These are phyloP conservation scores for Ectemnius lituratus DNA, from an alignment of 2,888 invertebrate genomes.

Conservation along the genomic window DNA sequence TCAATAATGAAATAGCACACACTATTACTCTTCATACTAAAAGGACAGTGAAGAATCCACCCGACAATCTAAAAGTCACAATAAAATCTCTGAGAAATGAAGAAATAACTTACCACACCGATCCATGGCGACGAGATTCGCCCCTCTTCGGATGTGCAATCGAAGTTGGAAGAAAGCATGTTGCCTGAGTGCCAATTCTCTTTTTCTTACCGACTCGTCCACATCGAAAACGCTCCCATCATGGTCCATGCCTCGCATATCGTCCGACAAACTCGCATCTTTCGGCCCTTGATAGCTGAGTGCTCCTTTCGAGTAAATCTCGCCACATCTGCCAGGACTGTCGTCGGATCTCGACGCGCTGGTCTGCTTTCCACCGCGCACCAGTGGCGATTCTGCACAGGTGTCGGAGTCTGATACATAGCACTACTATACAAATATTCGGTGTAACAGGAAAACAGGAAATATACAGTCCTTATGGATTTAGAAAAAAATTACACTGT, in stretches of 20 bases:
- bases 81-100: background rate
- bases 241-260: constrained; percentile 25
- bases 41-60: too few species aligned
- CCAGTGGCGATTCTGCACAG: constrained; percentile 79
- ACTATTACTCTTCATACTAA: too few species aligned
- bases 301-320: constrained; percentile 77
- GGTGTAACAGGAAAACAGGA: too few species aligned
- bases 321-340: constrained; percentile 69
- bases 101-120: constrained; percentile 88
- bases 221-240: constrained; percentile 57
- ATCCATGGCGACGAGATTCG: constrained; percentile 94
- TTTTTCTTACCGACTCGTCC: constrained; percentile 85
- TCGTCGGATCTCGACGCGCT: constrained; percentile 73
- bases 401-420: too few species aligned
- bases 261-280: constrained; percentile 28
- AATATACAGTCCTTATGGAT: too few species aligned
- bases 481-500: too few species aligned
- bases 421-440: too few species aligned
- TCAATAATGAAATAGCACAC: too few species aligned
- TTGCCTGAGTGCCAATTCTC: constrained; percentile 88
- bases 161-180: constrained; percentile 95
- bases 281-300: constrained; percentile 75
- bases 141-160: constrained; percentile 92
- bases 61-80: too few species aligned
- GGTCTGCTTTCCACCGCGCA: constrained; percentile 74